Evolutionary conservation across 2,888 invertebrate species (phyloP).

Genomic region (Rhopalosiphum nymphaeae): DNA sequence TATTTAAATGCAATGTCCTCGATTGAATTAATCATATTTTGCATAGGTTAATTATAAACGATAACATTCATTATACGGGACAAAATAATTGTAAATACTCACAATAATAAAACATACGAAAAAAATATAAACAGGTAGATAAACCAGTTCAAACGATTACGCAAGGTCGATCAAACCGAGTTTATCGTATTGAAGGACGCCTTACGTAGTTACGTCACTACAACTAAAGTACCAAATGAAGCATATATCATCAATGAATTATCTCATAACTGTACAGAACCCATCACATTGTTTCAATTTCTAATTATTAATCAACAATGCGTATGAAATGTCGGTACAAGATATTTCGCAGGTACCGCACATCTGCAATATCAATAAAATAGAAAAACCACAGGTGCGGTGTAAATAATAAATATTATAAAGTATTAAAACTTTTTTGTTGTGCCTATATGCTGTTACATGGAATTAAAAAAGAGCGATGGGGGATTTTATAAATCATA

Average conservation of each 20-base stretch:
- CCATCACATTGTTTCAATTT: constrained; percentile 11
- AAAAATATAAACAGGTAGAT: constrained; percentile 27
- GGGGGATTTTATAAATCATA: constrained; percentile 10
- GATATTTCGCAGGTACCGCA: background rate
- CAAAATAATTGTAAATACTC: constrained; percentile 42
- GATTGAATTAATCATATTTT: constrained; percentile 20
- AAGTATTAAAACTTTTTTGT: background rate
- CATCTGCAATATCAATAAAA: background rate
- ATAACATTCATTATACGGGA: constrained; percentile 7
- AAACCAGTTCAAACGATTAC: constrained; percentile 27
- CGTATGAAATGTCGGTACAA: background rate
- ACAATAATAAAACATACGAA: constrained; percentile 2
- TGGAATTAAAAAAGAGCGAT: constrained; percentile 43
- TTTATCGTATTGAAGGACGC: constrained; percentile 41
- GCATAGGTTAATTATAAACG: constrained; percentile 47
- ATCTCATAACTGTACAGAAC: background rate
- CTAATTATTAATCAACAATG: background rate
- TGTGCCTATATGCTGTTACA: background rate
- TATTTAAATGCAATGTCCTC: constrained; percentile 33
- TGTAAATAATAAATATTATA: constrained; percentile 13
- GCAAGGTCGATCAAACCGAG: constrained; percentile 47
- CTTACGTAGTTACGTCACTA: background rate
- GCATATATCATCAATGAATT: constrained; percentile 8
- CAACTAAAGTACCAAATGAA: background rate
- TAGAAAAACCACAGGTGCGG: background rate